Evolutionary conservation across 2,888 invertebrate species (phyloP), one percentile per base, ranked within the genome.

Genomic region (Miltochrista miniata): DNA sequence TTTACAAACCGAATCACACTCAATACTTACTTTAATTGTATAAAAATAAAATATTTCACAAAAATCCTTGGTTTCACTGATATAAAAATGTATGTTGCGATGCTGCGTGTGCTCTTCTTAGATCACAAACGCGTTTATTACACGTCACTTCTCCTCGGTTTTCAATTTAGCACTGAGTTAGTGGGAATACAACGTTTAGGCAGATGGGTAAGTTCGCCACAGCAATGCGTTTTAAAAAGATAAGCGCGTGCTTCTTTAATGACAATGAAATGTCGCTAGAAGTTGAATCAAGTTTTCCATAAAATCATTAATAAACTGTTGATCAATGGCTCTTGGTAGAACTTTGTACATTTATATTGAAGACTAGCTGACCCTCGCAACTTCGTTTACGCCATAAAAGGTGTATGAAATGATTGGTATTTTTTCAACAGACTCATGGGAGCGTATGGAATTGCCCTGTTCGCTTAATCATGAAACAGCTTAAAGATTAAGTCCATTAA

Each of bases 151-250:
- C 0, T 29, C 2, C 15, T 13, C 30, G 12, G 33, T 24, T 36
- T 24, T 35, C 31, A 34, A 36, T 11, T 30, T 12, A 41, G 31
- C 0, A 50, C 45, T 50, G 2, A 30, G 18, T n/a, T n/a, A 24
- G 18, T 5, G 18, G 18, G 5, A 24, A 24, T 5, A 24, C 18
- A 24, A 24, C 12, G 18, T 43, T 12, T 34, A 43, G 13, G 18
- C 34, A 15, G 18, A 34, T 18, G 18, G 5, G 18, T 24, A 5
- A 5, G 12, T 0, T 7, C 10, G 12, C 34, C 12, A 56, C 58
- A 13, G 65, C 72, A 1, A 1, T 69, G 66, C 15, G 64, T 55
- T 7, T 42, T 33, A 18, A 4, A 44, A 68, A 51, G 67, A 68
- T 7, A 74, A 38, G 18, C 18, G 18, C 14, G 38, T 38, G 18